These are phyloP conservation scores for Caretta caretta DNA, from an alignment of 2,113 vertebrate genomes.

Conservation along the genomic window DNA sequence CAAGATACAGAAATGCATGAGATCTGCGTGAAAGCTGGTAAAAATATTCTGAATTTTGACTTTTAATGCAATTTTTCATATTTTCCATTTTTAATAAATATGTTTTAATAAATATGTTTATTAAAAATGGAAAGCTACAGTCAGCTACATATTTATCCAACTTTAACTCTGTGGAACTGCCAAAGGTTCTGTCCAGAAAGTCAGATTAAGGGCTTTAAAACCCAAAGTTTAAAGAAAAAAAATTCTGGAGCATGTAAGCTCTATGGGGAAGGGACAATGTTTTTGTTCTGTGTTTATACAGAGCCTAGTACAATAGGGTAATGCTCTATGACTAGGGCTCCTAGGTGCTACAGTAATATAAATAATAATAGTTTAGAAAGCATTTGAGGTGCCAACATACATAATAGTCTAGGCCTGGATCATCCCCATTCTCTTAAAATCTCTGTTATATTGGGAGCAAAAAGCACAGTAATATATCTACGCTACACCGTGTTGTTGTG, in stretches of 20 bases:
- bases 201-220: background rate
- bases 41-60: background rate
- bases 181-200: background rate
- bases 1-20: background rate
- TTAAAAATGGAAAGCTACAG: background rate
- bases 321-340: background rate
- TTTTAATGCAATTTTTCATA: background rate
- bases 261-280: background rate
- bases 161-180: background rate
- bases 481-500: background rate
- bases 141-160: background rate
- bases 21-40: background rate
- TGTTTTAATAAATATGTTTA: background rate
- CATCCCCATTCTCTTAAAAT: background rate
- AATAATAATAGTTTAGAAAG: background rate
- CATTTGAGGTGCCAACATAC: background rate
- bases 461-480: background rate
- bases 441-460: background rate
- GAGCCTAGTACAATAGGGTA: background rate
- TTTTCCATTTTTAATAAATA: background rate
- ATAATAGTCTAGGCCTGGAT: background rate
- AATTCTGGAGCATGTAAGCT: background rate
- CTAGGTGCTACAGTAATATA: background rate
- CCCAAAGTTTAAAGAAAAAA: background rate
- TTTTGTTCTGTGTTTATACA: background rate